A percentile compares a stretch with the other conserved stretches of the same genome.
Evolutionary conservation across 1,140 invertebrate species (phyloP).

Genomic region (Asobara japonica): DNA sequence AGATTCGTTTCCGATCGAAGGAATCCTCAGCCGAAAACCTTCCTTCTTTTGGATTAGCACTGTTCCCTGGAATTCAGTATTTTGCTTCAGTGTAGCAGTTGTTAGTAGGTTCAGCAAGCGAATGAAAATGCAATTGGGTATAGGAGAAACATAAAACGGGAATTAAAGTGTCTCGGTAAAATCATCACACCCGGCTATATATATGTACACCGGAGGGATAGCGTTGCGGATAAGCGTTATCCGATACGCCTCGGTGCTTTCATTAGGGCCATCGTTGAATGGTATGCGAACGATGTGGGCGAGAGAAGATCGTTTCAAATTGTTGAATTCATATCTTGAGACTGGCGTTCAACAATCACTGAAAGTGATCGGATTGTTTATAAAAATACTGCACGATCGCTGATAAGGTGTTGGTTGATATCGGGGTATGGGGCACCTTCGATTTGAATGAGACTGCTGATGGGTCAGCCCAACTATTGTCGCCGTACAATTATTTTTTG

Average conservation of each 20-base stretch:
- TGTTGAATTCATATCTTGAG: not conserved
- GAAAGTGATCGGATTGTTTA: not conserved
- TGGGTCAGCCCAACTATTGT: too few relatives aligned
- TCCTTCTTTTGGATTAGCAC: too few relatives aligned
- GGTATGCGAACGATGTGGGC: not conserved
- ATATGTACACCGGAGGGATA: conserved; percentile 21
- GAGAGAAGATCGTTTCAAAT: not conserved
- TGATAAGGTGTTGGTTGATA: too few relatives aligned
- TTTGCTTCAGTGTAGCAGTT: too few relatives aligned
- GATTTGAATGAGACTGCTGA: too few relatives aligned
- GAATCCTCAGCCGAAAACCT: too few relatives aligned
- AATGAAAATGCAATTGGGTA: not conserved
- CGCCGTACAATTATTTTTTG: too few relatives aligned
- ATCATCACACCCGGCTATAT: not conserved
- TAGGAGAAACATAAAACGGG: not conserved
- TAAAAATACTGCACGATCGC: not conserved
- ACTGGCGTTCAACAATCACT: not conserved
- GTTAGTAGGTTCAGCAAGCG: not conserved
- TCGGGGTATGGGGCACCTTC: too few relatives aligned
- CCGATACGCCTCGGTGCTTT: conserved; percentile 35
- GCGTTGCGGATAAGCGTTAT: conserved; percentile 37
- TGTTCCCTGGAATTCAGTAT: too few relatives aligned
- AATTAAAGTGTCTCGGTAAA: conserved; percentile 11
- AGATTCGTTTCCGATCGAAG: too few relatives aligned
- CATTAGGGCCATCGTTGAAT: conserved; percentile 31